These are phyloP conservation scores for Lophochroa leadbeateri DNA, from an alignment of 2,113 vertebrate genomes.

Conservation along the genomic window DNA sequence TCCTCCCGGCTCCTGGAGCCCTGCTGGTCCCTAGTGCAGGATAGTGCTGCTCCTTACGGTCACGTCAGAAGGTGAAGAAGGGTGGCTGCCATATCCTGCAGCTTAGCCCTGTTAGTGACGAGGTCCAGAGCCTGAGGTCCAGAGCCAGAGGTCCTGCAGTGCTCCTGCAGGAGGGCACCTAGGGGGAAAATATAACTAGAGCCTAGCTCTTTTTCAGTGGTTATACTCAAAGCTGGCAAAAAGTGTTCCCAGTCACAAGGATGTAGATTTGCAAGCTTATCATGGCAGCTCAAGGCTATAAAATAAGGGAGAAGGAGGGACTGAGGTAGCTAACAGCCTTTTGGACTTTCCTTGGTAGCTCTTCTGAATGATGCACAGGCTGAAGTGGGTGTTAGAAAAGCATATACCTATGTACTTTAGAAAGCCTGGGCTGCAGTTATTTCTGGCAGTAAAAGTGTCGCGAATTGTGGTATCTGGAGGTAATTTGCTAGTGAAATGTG, in stretches of 20 bases:
- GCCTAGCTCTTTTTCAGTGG: not conserved
- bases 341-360: not conserved
- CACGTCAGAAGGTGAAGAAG: not conserved
- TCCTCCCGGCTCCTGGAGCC: not conserved
- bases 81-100: not conserved
- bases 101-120: fast-evolving
- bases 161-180: not conserved
- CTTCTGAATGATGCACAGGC: not conserved
- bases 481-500: not conserved
- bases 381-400: not conserved
- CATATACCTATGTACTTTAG: not conserved
- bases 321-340: not conserved
- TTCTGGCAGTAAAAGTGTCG: not conserved
- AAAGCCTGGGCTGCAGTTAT: not conserved
- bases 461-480: not conserved
- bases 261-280: not conserved
- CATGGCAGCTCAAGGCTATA: not conserved
- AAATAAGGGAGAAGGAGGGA: not conserved
- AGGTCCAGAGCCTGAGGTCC: not conserved
- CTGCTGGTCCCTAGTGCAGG: not conserved
- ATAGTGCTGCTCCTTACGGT: not conserved
- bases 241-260: not conserved
- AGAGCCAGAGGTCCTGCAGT: not conserved
- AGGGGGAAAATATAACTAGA: not conserved
- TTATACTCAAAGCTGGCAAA: not conserved